Percentiles rank a stretch among this genome's conserved stretches.
phyloP scores from a whole-genome alignment of 2,113 vertebrate species.

The Irena cyanogastra region DNA sequence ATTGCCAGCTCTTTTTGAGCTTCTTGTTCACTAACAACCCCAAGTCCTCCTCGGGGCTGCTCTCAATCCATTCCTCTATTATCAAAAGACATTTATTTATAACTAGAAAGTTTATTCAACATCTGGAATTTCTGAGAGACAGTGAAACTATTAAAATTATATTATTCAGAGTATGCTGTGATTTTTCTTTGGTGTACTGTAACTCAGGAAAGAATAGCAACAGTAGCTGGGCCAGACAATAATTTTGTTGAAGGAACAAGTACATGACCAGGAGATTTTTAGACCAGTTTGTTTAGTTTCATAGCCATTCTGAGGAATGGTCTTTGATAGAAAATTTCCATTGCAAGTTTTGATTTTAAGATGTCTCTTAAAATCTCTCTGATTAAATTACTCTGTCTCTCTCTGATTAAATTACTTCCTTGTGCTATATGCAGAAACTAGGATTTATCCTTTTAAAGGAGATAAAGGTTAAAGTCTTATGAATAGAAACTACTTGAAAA shows the following conservation, averaged over 20 bases:
- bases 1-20: accelerated
- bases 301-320: not conserved
- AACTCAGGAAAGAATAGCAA: not conserved
- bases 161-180: not conserved
- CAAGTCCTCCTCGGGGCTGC: not conserved
- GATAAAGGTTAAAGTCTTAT: not conserved
- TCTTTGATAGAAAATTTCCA: not conserved
- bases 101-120: not conserved
- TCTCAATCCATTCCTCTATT: not conserved
- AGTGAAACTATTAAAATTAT: not conserved
- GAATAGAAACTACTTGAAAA: not conserved
- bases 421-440: not conserved
- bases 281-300: not conserved
- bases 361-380: not conserved
- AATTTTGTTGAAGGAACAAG: not conserved
- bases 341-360: not conserved
- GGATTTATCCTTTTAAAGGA: not conserved
- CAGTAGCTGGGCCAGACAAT: not conserved
- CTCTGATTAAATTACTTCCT: not conserved
- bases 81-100: not conserved
- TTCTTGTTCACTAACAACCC: not conserved
- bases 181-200: not conserved
- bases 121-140: not conserved
- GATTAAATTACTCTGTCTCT: not conserved
- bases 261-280: not conserved